Evolutionary conservation across 2,888 invertebrate genomes (phyloP), one percentile per base, ranked within the genome.

Genomic region (Entomobrya proxima): DNA sequence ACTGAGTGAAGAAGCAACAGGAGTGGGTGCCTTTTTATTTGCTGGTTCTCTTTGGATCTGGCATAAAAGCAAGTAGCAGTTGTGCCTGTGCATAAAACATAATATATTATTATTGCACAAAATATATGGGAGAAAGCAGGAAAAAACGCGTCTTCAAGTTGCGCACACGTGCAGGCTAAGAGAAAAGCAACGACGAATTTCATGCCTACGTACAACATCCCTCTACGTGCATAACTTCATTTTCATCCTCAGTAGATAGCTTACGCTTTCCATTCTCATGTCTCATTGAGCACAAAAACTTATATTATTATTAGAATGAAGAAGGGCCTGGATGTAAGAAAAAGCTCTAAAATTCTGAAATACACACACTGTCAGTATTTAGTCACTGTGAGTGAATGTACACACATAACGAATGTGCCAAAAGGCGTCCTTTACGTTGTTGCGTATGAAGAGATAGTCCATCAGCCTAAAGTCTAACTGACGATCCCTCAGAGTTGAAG

Each of bases 131-230:
- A 75, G 72, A 84, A 84, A 72, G 78, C 27, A 52, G 55, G 27
- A 44, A 78, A 72, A 78, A 78, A 72, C 50, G 85, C 64, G 74
- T 75, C 69, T 77, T 75, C 80, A 61, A 76, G 75, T 80, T 85
- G 85, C 85, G 85, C 85, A 85, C 85, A 85, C 85, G 85, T 85
- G 85, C 76, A 55, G 74, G 13, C 6, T 52, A 52, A 52, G 24
- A 52, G 74, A 13, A 47, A 35, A 37, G 69, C 72, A 58, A 64
- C 18, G 40, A 35, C 67, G 3, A 47, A 35, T 35, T 40, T 55
- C 52, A 74, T 67, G 40, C 67, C 40, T 40, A 37, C 67, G 21
- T n/a, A n/a, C n/a, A n/a, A n/a, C n/a, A n/a, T n/a, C n/a, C n/a
- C n/a, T 40, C 15, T 40, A 67, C 67, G 67, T 67, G 40, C 67